phyloP scores from a whole-genome alignment of 2,797 vertebrate species.

The Remorina albescens region DNA sequence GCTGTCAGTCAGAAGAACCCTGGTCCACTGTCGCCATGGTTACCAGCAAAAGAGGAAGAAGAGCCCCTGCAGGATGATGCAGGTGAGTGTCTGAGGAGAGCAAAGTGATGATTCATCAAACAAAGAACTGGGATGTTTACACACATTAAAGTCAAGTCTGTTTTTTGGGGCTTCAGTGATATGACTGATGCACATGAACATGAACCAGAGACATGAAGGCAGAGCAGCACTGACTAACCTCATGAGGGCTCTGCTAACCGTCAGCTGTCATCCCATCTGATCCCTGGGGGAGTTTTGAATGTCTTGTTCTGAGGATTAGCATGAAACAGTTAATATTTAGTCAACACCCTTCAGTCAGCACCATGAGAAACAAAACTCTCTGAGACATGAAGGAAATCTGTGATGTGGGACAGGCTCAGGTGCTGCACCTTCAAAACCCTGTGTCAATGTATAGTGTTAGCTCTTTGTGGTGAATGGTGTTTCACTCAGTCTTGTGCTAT shows the following conservation, averaged over 20 bases:
- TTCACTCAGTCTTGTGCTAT: no score
- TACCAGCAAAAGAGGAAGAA: conserved; percentile 30
- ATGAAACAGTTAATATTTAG: background rate
- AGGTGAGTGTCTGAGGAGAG: conserved; percentile 36
- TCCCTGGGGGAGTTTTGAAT: conserved; percentile 72
- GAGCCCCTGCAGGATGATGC: conserved; percentile 13
- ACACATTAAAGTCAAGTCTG: no score
- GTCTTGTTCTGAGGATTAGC: conserved; percentile 79
- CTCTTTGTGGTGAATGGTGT: no score
- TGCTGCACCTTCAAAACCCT: no score
- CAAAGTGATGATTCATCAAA: background rate
- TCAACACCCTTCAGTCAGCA: background rate
- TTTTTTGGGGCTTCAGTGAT: no score
- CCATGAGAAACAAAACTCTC: background rate
- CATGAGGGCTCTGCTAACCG: conserved; percentile 29
- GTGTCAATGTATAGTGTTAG: no score
- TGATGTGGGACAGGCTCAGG: no score
- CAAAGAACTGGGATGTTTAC: no score
- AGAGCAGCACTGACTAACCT: conserved; percentile 59
- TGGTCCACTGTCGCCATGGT: conserved; percentile 58
- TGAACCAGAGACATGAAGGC: background rate
- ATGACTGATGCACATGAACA: background rate
- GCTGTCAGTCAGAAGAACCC: conserved; percentile 61
- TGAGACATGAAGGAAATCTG: no score
- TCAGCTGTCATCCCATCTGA: conserved; percentile 77